phyloP scores from a whole-genome alignment of 2,797 vertebrate species.

The Parotocinclus haroldoi region DNA sequence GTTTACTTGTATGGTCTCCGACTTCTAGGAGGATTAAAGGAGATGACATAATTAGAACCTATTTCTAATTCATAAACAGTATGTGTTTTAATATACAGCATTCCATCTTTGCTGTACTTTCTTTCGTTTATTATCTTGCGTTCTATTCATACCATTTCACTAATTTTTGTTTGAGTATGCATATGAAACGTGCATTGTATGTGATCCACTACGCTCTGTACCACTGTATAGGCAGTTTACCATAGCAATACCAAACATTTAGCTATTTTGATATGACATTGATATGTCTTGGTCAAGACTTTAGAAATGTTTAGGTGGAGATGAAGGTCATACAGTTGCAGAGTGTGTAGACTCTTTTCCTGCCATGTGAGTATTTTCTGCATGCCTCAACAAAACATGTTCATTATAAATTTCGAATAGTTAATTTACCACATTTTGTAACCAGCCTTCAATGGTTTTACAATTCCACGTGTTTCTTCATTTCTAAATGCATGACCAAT shows the following conservation, averaged over 20 bases:
- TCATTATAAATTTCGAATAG: constrained; percentile 51
- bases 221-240: not conserved
- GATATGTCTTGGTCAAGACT: no score
- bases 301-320: not conserved
- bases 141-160: constrained; percentile 10
- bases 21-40: no score
- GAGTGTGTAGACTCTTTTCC: constrained; percentile 17
- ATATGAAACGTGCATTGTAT: constrained; percentile 6
- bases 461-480: constrained; percentile 26
- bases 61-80: no score
- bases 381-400: constrained; percentile 64
- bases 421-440: constrained; percentile 51
- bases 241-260: no score
- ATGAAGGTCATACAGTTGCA: constrained; percentile 14
- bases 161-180: constrained; percentile 21
- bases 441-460: constrained; percentile 32
- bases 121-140: not conserved
- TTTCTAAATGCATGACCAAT: constrained; percentile 28
- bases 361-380: constrained; percentile 45
- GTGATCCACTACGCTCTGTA: not conserved
- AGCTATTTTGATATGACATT: no score
- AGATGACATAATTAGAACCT: no score
- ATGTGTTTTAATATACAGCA: not conserved
- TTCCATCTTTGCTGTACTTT: not conserved
- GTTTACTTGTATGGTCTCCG: no score